Percentiles rank a stretch among this genome's conserved stretches.
These are phyloP conservation scores for Amitus sp. DNA, from an alignment of 2,888 invertebrate species.

Conservation along the genomic window DNA sequence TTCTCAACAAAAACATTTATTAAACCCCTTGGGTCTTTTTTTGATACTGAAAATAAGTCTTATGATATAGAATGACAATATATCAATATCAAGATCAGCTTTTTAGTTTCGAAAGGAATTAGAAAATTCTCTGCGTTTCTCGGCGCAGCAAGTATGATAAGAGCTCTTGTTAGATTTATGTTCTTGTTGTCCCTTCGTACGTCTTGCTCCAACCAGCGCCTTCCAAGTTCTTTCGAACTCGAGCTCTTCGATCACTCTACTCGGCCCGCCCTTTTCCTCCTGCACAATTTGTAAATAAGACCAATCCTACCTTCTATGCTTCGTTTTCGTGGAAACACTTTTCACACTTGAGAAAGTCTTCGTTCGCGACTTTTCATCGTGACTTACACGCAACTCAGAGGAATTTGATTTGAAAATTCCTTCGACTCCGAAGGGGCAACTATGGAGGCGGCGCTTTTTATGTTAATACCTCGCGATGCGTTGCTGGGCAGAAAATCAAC, in stretches of 20 bases:
- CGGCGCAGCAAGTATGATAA: constrained; percentile 54
- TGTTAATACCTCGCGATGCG: constrained; percentile 52
- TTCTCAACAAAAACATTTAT: too few species aligned
- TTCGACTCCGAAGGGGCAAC: constrained; percentile 45
- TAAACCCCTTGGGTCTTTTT: too few species aligned
- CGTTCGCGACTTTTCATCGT: too few species aligned
- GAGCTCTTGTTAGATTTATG: constrained; percentile 56
- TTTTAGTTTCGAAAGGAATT: constrained; percentile 46
- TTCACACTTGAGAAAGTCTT: too few species aligned
- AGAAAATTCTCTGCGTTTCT: constrained; percentile 52
- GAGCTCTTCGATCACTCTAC: constrained; percentile 33
- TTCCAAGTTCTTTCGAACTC: constrained; percentile 21
- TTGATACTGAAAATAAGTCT: too few species aligned
- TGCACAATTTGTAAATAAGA: constrained; percentile 10
- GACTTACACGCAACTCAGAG: constrained; percentile 16
- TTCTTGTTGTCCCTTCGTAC: constrained; percentile 49
- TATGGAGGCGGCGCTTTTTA: constrained; percentile 51
- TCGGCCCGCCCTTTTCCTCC: constrained; percentile 20
- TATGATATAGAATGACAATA: too few species aligned
- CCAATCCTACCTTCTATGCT: constrained; percentile 10
- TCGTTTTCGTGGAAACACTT: constrained; percentile 16
- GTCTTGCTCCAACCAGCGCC: constrained; percentile 38
- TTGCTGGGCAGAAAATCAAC: constrained; percentile 47
- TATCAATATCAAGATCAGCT: constrained; percentile 44
- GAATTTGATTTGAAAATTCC: constrained; percentile 63